Evolutionary conservation across 2,888 invertebrate species (phyloP).

Genomic region (Norana najaformis): DNA sequence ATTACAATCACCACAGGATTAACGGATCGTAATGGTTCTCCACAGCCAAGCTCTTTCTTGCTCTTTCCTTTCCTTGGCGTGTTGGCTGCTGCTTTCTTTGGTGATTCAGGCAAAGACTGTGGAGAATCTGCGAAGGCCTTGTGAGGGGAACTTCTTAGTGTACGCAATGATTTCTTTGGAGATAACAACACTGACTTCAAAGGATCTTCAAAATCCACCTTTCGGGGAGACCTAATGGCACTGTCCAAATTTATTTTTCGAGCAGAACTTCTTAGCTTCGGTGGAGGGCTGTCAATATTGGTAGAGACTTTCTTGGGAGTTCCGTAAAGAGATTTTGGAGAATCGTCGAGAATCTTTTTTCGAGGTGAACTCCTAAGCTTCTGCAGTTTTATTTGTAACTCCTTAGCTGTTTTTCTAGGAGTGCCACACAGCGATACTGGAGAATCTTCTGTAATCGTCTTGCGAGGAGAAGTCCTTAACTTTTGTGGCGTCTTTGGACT

Average conservation of each 20-base stretch:
- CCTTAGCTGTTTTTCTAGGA: neutral
- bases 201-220: neutral
- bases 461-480: neutral
- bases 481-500: neutral
- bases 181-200: neutral
- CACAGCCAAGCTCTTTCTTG: neutral
- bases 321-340: neutral
- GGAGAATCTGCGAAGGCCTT: neutral
- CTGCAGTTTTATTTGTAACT: neutral
- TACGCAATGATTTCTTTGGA: neutral
- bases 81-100: neutral
- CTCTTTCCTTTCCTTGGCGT: neutral
- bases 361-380: neutral
- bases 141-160: neutral
- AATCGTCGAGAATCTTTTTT: neutral
- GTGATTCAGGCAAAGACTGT: neutral
- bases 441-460: neutral
- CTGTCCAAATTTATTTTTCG: constrained; percentile 3
- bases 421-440: neutral
- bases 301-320: neutral
- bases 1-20: constrained; percentile 72
- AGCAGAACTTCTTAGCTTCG: neutral
- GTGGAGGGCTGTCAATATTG: neutral
- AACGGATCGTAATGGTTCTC: neutral
- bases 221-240: neutral